phyloP scores from a whole-genome alignment of 2,113 vertebrate species.

The Eira barbara region DNA sequence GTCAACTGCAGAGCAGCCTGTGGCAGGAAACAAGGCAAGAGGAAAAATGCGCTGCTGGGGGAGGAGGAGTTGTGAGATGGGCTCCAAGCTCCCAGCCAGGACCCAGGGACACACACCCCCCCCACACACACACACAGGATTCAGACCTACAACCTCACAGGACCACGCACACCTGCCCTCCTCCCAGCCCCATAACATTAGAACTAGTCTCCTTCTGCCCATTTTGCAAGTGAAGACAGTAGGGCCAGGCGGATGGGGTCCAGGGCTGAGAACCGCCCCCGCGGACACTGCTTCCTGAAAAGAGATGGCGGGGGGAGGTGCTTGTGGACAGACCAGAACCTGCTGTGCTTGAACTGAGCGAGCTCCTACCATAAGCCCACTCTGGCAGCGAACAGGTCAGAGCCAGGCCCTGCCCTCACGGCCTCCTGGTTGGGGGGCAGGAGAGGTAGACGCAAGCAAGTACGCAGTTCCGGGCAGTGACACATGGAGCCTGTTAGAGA shows the following conservation, averaged over 20 bases:
- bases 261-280: too few species aligned
- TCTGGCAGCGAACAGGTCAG: neutral
- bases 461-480: neutral
- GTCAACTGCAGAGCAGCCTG: neutral
- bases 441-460: neutral
- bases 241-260: neutral
- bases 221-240: neutral
- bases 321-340: neutral
- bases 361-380: neutral
- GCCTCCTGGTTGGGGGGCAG: neutral
- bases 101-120: neutral
- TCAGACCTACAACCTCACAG: neutral
- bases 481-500: fast-evolving
- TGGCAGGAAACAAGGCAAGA: neutral
- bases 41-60: neutral
- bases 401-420: neutral
- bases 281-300: neutral
- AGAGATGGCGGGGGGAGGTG: fast-evolving
- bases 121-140: too few species aligned
- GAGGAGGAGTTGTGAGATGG: neutral
- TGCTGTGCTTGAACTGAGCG: neutral
- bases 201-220: neutral
- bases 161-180: too few species aligned
- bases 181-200: fast-evolving
- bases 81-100: neutral